A percentile compares a stretch with the other conserved stretches of the same genome.
phyloP scores from a whole-genome alignment of 1,140 invertebrate genomes.

The Schlechtendalia chinensis region DNA sequence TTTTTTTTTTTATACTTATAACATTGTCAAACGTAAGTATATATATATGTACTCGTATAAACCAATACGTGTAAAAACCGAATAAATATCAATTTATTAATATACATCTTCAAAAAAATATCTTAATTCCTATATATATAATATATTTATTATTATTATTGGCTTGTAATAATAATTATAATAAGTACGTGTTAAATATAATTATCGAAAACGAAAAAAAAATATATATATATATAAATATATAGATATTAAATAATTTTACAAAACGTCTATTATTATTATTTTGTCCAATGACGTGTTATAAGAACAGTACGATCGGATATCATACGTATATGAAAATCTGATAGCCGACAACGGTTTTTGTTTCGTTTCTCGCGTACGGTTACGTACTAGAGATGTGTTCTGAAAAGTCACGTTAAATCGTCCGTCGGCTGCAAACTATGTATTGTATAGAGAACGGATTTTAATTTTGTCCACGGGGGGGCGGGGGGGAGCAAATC shows the following conservation, averaged over 20 bases:
- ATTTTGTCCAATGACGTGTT: too few species aligned
- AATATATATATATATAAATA: too few species aligned
- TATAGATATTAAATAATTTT: not conserved
- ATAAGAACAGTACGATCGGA: too few species aligned
- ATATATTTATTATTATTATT: not conserved
- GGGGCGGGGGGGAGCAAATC: too few species aligned
- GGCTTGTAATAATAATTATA: not conserved
- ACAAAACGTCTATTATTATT: not conserved
- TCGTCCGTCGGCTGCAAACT: too few species aligned
- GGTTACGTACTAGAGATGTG: too few species aligned
- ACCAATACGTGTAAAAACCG: not conserved
- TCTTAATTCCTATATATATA: slow-evolving; percentile 13
- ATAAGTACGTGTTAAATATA: not conserved
- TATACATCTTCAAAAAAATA: slow-evolving; percentile 19
- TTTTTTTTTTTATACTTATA: not conserved
- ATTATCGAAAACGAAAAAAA: slow-evolving; percentile 23
- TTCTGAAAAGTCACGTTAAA: too few species aligned
- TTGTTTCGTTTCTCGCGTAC: too few species aligned
- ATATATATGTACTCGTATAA: not conserved
- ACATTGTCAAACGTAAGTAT: not conserved
- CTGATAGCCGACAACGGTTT: too few species aligned
- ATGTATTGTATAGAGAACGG: too few species aligned
- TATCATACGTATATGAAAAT: too few species aligned
- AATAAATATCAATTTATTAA: not conserved
- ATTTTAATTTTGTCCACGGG: too few species aligned